Evolutionary conservation across 2,888 invertebrate species (phyloP).

Genomic region (Magallana nippona): DNA sequence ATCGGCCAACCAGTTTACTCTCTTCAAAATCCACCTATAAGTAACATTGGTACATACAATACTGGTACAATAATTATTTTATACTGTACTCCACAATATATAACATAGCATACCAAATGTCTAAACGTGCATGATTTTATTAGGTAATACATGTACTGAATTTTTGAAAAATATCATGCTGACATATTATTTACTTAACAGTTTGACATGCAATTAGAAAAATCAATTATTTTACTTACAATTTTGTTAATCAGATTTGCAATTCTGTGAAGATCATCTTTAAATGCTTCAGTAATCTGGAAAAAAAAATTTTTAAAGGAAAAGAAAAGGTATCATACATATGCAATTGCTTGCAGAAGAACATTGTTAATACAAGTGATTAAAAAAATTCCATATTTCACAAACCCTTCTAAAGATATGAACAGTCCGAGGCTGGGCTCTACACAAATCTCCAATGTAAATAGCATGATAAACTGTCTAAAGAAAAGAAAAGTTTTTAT

Average conservation of each 20-base stretch:
- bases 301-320: constrained; percentile 38
- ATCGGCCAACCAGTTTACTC: constrained; percentile 82
- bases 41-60: neutral
- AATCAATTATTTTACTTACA: constrained; percentile 80
- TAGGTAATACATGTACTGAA: too few species aligned
- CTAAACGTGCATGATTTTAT: neutral
- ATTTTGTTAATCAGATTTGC: constrained; percentile 87
- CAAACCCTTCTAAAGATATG: constrained; percentile 82
- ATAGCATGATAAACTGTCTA: constrained; percentile 87
- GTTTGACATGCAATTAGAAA: too few species aligned
- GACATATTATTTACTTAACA: neutral
- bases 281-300: constrained; percentile 79
- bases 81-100: too few species aligned
- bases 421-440: constrained; percentile 81
- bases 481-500: neutral
- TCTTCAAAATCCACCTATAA: constrained; percentile 81
- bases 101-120: too few species aligned
- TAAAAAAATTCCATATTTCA: neutral
- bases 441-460: constrained; percentile 85
- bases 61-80: too few species aligned
- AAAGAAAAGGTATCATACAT: neutral
- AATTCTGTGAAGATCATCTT: constrained; percentile 82
- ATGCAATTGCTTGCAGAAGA: too few species aligned
- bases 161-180: neutral
- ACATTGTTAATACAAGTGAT: too few species aligned